Evolutionary conservation across 2,797 vertebrate species (phyloP), one percentile per base, ranked within the genome.

Genomic region (Eurystomus glaucurus): DNA sequence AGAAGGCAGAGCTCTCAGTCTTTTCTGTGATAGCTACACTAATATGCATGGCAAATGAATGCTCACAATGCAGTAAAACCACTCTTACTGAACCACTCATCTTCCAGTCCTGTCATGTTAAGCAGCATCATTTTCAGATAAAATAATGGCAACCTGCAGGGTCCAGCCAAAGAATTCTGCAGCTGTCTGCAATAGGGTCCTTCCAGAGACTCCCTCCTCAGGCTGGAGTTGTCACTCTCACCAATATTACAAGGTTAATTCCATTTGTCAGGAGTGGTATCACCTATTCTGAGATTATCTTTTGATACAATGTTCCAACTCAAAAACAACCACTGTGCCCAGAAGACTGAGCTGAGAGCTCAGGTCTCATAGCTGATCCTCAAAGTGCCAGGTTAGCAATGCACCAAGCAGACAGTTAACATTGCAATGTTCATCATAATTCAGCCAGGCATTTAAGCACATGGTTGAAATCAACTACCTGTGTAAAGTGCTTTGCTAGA

Each of bases 1-100:
- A 88, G 85, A 92, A 97, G 78, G 81, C 60, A 85, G n/a, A 89
- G 28, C 52, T 37, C 82, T 65, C 91, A 91, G 77, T 65, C 72
- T 68, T 52, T 61, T 74, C 46, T 18, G 2, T 43, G 57, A 88
- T 55, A 74, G 58, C 48, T 52, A 61, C 22, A 16, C 46, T 52
- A 96, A 74, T 2, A 64, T 15, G 22, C 12, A 4, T 18, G 57
- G 75, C 48, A 77, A 80, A 25, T 41, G 82, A 50, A 55, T 77
- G 48, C 11, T 57, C 74, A 50, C 54, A 76, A 28, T 20, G 61
- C 39, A 57, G 77, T 62, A 87, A n/a, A 69, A 39, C 50, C 58
- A 10, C 37, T 77, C 0, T 5, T 28, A 62, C 23, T 81, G 31
- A 93, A 81, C 31, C 14, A 25, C 22, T 37, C 66, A 69, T 77